phyloP scores from a whole-genome alignment of 1,140 invertebrate species.

The Trichonephila clavata region DNA sequence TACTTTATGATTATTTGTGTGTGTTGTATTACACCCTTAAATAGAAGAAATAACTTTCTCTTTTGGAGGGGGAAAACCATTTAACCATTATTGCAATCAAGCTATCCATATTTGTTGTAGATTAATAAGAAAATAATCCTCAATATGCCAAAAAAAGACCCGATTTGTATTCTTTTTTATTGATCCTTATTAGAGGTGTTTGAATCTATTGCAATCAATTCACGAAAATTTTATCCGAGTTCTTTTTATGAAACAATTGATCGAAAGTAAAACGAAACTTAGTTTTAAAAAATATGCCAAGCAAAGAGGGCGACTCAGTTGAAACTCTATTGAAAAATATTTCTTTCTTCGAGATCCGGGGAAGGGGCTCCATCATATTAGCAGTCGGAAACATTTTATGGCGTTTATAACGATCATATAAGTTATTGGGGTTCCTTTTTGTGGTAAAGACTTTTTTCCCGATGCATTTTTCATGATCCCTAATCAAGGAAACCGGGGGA shows the following conservation, averaged over 20 bases:
- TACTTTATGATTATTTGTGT: too few species aligned
- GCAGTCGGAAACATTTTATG: conserved; percentile 16
- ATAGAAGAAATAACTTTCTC: too few species aligned
- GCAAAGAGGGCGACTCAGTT: not conserved
- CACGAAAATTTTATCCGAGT: too few species aligned
- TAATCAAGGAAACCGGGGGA: conserved; percentile 30
- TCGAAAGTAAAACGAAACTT: not conserved
- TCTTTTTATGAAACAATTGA: not conserved
- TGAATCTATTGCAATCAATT: too few species aligned
- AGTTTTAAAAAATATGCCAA: not conserved
- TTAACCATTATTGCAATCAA: too few species aligned
- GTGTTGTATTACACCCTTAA: too few species aligned
- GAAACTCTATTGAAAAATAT: conserved; percentile 43
- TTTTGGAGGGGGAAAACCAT: too few species aligned
- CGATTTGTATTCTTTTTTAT: too few species aligned
- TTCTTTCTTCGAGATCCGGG: not conserved
- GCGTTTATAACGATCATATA: conserved; percentile 36
- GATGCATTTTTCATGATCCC: conserved; percentile 70
- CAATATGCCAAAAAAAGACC: too few species aligned
- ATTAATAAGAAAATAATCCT: too few species aligned
- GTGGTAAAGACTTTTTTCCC: conserved; percentile 23
- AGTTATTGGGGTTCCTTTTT: conserved; percentile 33
- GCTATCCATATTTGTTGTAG: too few species aligned
- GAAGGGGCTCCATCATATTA: not conserved
- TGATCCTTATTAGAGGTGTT: too few species aligned